These are phyloP conservation scores for Bombyx huttoni DNA, from an alignment of 2,888 invertebrate species.

Conservation along the genomic window DNA sequence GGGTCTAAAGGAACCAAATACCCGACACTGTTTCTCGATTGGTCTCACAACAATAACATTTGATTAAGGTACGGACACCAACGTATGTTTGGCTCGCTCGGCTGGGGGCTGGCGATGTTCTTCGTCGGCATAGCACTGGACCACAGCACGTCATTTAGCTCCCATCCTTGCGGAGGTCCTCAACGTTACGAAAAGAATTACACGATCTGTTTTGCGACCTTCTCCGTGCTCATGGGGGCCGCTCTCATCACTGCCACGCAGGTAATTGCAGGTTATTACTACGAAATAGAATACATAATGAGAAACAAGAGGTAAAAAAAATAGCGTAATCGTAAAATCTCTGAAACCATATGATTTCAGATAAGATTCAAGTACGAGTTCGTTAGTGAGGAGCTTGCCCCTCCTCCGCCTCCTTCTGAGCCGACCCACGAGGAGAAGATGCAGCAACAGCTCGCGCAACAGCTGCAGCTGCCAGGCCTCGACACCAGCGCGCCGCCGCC, in stretches of 20 bases:
- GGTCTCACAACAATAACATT: background rate
- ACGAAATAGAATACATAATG: background rate
- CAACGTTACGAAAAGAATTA: slow-evolving; percentile 96
- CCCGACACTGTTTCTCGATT: no score
- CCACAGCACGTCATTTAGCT: slow-evolving; percentile 95
- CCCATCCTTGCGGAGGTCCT: slow-evolving; percentile 91
- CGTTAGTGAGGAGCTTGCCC: slow-evolving; percentile 41
- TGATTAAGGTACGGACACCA: slow-evolving; percentile 87
- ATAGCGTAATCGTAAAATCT: no score
- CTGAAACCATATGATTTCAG: slow-evolving; percentile 28
- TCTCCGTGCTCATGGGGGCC: slow-evolving; percentile 96
- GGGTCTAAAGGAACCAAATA: background rate
- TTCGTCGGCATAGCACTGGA: slow-evolving; percentile 96
- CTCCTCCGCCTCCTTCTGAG: slow-evolving; percentile 76
- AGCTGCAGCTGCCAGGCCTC: slow-evolving; percentile 84
- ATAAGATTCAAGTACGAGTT: slow-evolving; percentile 78
- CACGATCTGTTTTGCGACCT: slow-evolving; percentile 98
- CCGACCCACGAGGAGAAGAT: slow-evolving; percentile 79
- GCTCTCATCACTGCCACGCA: slow-evolving; percentile 93
- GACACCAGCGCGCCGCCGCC: slow-evolving; percentile 73
- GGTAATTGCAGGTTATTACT: slow-evolving; percentile 43
- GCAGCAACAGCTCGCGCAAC: slow-evolving; percentile 87
- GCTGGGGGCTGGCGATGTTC: slow-evolving; percentile 99
- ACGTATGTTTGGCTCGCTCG: slow-evolving; percentile 97
- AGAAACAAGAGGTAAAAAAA: background rate